These are phyloP conservation scores for Oncorhynchus nerka DNA, from an alignment of 2,113 vertebrate species.

Conservation along the genomic window DNA sequence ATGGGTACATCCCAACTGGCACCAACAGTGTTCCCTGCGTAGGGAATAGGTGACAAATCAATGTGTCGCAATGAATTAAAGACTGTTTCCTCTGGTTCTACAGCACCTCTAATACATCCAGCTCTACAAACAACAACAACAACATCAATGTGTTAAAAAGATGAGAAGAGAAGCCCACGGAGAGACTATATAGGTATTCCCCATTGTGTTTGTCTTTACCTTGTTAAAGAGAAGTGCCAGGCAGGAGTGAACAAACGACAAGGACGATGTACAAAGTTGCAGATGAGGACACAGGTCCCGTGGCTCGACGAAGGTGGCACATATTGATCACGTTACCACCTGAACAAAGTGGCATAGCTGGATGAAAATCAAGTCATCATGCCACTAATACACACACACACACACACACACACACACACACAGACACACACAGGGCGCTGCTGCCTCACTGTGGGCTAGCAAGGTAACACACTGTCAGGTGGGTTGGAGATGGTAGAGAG, in stretches of 20 bases:
- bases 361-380: too few species aligned
- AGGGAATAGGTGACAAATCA: too few species aligned
- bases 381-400: neutral
- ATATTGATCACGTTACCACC: constrained; percentile 14
- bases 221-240: neutral
- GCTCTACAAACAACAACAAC: too few species aligned
- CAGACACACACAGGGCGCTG: constrained; percentile 27
- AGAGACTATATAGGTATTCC: too few species aligned
- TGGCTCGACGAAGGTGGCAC: too few species aligned
- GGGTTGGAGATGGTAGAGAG: neutral
- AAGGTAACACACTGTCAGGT: neutral
- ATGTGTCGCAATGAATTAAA: too few species aligned
- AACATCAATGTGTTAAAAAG: constrained; percentile 7
- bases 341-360: constrained; percentile 12
- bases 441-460: constrained; percentile 48
- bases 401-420: too few species aligned
- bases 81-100: constrained; percentile 13
- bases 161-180: neutral
- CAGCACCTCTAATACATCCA: neutral
- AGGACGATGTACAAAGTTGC: neutral
- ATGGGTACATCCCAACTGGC: too few species aligned
- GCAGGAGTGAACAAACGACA: neutral
- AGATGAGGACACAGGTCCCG: neutral
- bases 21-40: too few species aligned
- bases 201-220: neutral